A percentile compares a stretch with the other conserved stretches of the same genome.
Evolutionary conservation across 2,797 vertebrate genomes (phyloP).

Genomic region (Clarias laeviceps): DNA sequence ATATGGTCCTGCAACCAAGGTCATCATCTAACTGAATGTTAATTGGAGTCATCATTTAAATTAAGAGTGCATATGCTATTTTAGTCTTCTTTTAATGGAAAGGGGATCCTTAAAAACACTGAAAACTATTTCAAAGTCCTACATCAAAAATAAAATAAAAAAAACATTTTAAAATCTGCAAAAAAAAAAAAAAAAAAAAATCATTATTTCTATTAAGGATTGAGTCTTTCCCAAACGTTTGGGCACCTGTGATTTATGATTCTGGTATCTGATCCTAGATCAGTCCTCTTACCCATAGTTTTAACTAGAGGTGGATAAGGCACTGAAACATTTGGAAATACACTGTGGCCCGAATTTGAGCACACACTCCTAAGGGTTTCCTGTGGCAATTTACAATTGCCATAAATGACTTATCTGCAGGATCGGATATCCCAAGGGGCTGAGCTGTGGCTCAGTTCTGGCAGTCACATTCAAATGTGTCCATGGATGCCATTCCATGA

Average conservation of each 20-base stretch:
- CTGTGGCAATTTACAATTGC: not conserved
- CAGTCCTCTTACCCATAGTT: not conserved
- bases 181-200: not conserved
- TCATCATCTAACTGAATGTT: not conserved
- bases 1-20: not conserved
- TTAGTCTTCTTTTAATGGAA: not conserved
- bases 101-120: no score
- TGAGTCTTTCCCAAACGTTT: no score
- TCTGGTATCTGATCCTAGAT: not conserved
- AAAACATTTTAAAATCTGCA: not conserved
- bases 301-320: not conserved
- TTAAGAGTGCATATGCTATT: not conserved
- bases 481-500: conserved; percentile 1
- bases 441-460: not conserved
- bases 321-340: not conserved
- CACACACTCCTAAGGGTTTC: not conserved
- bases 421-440: not conserved
- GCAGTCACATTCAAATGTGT: not conserved
- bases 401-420: not conserved
- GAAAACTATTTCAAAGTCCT: not conserved
- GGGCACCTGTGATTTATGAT: no score
- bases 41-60: not conserved
- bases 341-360: not conserved
- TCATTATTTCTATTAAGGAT: not conserved
- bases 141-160: not conserved